Conservation (phyloP, 2,888 invertebrate species). For the Sicus ferrugineus region DNA sequence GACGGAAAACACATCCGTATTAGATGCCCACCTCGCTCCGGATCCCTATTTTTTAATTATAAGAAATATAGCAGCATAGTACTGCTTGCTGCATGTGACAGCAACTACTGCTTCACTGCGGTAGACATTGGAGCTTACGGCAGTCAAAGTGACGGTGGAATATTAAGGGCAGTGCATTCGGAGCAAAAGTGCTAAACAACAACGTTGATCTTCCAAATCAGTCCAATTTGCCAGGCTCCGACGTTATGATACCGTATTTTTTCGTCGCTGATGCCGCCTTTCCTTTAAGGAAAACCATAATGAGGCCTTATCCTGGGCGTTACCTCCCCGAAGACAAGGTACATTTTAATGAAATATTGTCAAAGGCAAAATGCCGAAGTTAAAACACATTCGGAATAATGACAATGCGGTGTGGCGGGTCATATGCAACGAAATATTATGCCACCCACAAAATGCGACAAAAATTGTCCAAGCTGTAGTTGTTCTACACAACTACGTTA, state of each 20-base stretch:
- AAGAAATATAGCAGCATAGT: conserved; percentile 11
- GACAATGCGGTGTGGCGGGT: neutral
- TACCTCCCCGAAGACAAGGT: neutral
- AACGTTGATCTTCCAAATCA: neutral
- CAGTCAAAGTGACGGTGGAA: conserved; percentile 15
- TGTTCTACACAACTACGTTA: neutral
- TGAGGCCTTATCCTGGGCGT: conserved; percentile 5
- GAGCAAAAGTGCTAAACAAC: neutral
- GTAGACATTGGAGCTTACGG: conserved; percentile 14
- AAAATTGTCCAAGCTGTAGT: neutral
- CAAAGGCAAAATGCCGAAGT: neutral
- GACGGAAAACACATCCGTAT: conserved; percentile 34
- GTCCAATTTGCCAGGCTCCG: neutral
- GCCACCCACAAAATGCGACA: neutral
- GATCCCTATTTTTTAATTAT: conserved; percentile 22
- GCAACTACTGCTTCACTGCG: conserved; percentile 22
- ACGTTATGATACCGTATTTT: neutral
- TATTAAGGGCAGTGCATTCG: neutral
- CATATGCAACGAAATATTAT: neutral
- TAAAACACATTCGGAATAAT: conserved; percentile 12
- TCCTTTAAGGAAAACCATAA: neutral
- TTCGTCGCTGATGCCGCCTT: neutral
- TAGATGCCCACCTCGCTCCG: conserved; percentile 7
- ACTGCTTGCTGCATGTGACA: conserved; percentile 15
- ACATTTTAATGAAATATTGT: neutral